phyloP scores from a whole-genome alignment of 1,140 invertebrate genomes.

The Schmidtea mediterranea region DNA sequence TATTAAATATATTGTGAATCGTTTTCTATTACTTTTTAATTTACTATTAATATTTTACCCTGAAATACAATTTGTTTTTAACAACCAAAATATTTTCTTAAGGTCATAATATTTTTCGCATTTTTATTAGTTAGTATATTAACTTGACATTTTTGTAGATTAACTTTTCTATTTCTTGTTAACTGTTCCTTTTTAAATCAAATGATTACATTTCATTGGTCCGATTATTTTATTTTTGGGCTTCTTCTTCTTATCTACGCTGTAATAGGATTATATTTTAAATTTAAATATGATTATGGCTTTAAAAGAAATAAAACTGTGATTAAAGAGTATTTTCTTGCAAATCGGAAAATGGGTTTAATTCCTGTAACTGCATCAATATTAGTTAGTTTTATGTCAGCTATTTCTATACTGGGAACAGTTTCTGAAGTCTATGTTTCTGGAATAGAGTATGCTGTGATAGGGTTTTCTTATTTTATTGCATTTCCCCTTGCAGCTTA shows the following conservation, averaged over 20 bases:
- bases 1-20: too few species aligned
- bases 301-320: slow-evolving; percentile 8
- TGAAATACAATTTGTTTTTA: too few species aligned
- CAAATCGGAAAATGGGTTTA: slow-evolving; percentile 10
- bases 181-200: too few species aligned
- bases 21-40: too few species aligned
- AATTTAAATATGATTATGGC: slow-evolving; percentile 6
- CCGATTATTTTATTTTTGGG: slow-evolving; percentile 21
- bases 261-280: slow-evolving; percentile 18
- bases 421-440: slow-evolving; percentile 7
- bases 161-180: too few species aligned
- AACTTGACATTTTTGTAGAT: too few species aligned
- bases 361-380: slow-evolving; percentile 10
- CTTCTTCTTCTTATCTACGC: slow-evolving; percentile 17
- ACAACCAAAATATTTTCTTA: too few species aligned
- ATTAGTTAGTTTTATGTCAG: slow-evolving; percentile 10
- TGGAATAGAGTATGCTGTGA: slow-evolving; percentile 26
- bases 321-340: slow-evolving; percentile 11
- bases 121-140: too few species aligned
- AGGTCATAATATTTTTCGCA: too few species aligned
- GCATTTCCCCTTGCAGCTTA: slow-evolving; percentile 8
- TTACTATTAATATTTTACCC: too few species aligned
- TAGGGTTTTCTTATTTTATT: slow-evolving; percentile 35
- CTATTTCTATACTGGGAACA: slow-evolving; percentile 7
- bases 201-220: slow-evolving; percentile 11